A percentile compares a stretch with the other conserved stretches of the same genome.
phyloP scores from a whole-genome alignment of 2,888 invertebrate genomes.

The Ennomos erosarius region DNA sequence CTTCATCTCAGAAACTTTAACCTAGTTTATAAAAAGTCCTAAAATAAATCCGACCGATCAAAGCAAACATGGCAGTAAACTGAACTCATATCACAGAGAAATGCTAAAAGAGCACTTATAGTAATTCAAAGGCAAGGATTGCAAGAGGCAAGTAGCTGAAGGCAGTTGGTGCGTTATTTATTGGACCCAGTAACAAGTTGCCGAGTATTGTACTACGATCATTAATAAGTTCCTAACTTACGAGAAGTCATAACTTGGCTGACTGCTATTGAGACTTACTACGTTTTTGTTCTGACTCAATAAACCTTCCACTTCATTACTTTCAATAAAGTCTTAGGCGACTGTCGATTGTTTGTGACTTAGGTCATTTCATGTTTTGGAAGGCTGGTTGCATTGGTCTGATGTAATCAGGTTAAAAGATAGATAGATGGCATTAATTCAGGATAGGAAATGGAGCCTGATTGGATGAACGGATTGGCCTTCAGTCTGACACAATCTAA shows the following conservation, averaged over 20 bases:
- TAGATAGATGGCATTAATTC: constrained; percentile 71
- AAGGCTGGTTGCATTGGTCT: constrained; percentile 50
- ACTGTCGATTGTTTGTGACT: constrained; percentile 31
- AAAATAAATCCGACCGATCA: constrained; percentile 15
- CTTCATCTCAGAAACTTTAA: too few relatives aligned
- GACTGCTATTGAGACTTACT: constrained; percentile 20
- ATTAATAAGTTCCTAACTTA: constrained; percentile 65
- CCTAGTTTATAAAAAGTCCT: constrained; percentile 3
- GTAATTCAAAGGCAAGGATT: constrained; percentile 56
- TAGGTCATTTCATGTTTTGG: constrained; percentile 43
- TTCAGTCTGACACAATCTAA: constrained; percentile 22
- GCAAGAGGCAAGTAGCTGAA: constrained; percentile 55
- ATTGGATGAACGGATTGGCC: constrained; percentile 63
- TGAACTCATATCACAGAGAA: constrained; percentile 28
- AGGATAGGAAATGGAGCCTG: constrained; percentile 57
- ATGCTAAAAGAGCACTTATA: constrained; percentile 44
- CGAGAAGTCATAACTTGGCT: constrained; percentile 55
- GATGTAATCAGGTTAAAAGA: constrained; percentile 69
- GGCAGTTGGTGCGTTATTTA: constrained; percentile 68
- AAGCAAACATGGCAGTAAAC: constrained; percentile 18
- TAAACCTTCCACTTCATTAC: constrained; percentile 35
- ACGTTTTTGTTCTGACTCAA: constrained; percentile 30
- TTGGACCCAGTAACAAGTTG: constrained; percentile 69
- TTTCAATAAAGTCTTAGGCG: constrained; percentile 51
- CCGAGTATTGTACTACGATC: constrained; percentile 65